Conservation (phyloP, 2,888 invertebrate species). For the Diaphora mendica region DNA sequence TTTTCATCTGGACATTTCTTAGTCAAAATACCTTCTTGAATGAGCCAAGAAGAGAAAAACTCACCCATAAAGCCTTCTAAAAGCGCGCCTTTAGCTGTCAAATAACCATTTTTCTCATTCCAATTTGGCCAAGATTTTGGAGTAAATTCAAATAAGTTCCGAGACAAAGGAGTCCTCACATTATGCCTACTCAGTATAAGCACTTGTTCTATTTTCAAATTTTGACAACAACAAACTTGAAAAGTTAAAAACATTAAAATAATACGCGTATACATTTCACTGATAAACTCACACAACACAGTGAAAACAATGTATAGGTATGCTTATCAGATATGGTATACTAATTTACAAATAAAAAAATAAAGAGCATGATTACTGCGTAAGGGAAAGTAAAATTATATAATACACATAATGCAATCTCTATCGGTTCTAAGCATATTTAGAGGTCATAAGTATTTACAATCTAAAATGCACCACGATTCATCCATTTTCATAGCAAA, state of each 20-base stretch:
- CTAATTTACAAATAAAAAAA: neutral
- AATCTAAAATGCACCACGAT: neutral
- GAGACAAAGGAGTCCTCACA: constrained; percentile 71
- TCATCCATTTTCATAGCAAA: constrained; percentile 6
- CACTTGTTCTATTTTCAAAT: constrained; percentile 57
- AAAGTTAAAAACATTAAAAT: constrained; percentile 14
- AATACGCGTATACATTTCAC: neutral
- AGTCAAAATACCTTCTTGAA: constrained; percentile 57
- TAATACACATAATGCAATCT: constrained; percentile 1
- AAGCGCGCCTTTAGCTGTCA: constrained; percentile 69
- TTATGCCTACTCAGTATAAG: constrained; percentile 73
- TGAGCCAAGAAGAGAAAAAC: constrained; percentile 64
- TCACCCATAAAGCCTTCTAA: constrained; percentile 74
- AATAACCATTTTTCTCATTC: constrained; percentile 66
- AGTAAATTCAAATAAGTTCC: constrained; percentile 60
- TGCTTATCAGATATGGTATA: neutral
- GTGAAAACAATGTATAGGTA: neutral
- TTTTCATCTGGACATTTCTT: constrained; percentile 63
- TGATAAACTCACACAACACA: constrained; percentile 3
- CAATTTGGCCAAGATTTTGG: constrained; percentile 71
- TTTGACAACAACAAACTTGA: constrained; percentile 14
- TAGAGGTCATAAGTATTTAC: neutral
- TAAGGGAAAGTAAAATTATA: constrained; percentile 4
- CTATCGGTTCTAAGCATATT: neutral
- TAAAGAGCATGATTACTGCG: neutral